Evolutionary conservation across 2,113 vertebrate genomes (phyloP), one percentile per base, ranked within the genome.

Genomic region (Nibea coibor): DNA sequence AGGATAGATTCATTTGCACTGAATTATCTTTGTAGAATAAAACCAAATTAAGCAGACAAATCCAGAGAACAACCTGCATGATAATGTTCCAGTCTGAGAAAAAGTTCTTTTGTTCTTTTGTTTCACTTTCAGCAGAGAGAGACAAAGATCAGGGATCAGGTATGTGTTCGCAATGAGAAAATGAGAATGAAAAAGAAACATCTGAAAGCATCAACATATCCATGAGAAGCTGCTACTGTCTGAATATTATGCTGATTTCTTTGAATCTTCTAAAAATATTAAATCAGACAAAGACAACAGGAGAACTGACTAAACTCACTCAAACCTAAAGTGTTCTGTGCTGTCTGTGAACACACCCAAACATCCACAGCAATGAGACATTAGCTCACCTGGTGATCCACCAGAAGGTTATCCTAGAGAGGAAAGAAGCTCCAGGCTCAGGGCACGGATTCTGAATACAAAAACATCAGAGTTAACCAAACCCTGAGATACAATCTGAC

Each of bases 361-460:
- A 22, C 12, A 28, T 35, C 3, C 28, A 19, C 57, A 1, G 0
- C 16, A 50, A n/a, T 51, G 14, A 15, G 15, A 15, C 11, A 3
- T 5, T 2, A 26, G 35, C 96, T 96, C 91, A 99, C 98, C 96
- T 93, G 64, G 94, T 97, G 89, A 99, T 97, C 98, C 98, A 99
- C 97, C 97, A 99, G 94, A 99, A 99, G 0, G 95, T 97, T 75
- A 99, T 96, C 88, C 90, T 96, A 72, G 98, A 99, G 20, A 99
- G 96, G 87, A 99, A 99, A 7, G 96, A 96, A 6, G 96, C 96
- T 75, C 96, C 92, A 1, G 86, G 93, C 45, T 99, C 98, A 5
- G 98, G 98, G 82, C 97, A 99, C 0, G 96, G 97, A 81, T 99
- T 99, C 98, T 99, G 53, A 10, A 58, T 22, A 85, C 4, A 83